Percentiles rank a stretch among this genome's conserved stretches.
Conservation (phyloP, 2,113 vertebrate species). For the Podarcis muralis region DNA sequence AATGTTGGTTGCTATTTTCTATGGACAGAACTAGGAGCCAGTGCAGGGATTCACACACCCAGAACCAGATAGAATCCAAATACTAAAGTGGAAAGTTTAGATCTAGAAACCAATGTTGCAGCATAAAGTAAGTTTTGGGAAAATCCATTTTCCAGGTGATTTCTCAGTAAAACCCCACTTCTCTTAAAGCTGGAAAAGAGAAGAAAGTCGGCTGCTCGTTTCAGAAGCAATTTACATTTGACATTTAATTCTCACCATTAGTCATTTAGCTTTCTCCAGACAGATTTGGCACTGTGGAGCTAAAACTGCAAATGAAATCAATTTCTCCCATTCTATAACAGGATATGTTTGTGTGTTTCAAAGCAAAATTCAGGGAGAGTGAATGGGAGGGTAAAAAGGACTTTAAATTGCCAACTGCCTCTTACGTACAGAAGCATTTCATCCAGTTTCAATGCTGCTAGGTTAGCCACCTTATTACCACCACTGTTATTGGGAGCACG, state of each 20-base stretch:
- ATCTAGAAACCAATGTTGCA: neutral
- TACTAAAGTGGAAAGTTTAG: neutral
- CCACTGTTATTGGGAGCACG: neutral
- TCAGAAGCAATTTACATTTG: neutral
- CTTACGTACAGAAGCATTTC: neutral
- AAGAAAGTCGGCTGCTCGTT: neutral
- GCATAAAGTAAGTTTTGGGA: neutral
- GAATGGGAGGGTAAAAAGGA: too few relatives aligned
- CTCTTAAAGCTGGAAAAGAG: too few relatives aligned
- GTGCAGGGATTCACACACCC: neutral
- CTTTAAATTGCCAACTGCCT: too few relatives aligned
- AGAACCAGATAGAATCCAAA: neutral
- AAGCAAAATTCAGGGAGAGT: neutral
- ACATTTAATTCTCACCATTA: too few relatives aligned
- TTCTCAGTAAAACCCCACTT: too few relatives aligned
- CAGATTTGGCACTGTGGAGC: too few relatives aligned
- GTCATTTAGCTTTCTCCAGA: too few relatives aligned
- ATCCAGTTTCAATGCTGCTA: neutral
- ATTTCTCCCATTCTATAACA: too few relatives aligned
- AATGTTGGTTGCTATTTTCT: too few relatives aligned
- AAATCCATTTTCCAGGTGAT: too few relatives aligned
- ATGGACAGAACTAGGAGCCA: too few relatives aligned
- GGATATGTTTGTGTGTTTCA: neutral
- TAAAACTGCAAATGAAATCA: too few relatives aligned
- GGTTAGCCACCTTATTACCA: neutral